These are phyloP conservation scores for Silurus meridionalis DNA, from an alignment of 2,113 vertebrate species.

Conservation along the genomic window DNA sequence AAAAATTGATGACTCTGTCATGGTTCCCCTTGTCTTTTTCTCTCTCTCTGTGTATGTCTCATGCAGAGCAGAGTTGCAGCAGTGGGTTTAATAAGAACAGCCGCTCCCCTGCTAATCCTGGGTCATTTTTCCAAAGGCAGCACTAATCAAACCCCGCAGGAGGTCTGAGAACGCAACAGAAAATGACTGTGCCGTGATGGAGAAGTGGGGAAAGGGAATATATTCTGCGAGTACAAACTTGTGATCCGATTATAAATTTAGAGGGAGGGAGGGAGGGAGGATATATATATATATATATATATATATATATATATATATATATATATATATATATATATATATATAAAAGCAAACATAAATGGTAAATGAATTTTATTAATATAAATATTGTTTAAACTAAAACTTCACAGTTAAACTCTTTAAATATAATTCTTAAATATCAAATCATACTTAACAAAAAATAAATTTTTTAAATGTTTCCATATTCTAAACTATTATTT, in stretches of 20 bases:
- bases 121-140: slow-evolving; percentile 24
- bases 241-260: slow-evolving; percentile 27
- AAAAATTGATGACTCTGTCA: slow-evolving; percentile 43
- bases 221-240: slow-evolving; percentile 27
- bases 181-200: background rate
- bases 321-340: too few species aligned
- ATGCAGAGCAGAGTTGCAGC: background rate
- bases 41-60: background rate
- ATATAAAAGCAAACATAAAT: too few species aligned
- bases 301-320: too few species aligned
- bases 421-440: too few species aligned
- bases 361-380: too few species aligned
- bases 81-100: slow-evolving; percentile 15
- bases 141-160: slow-evolving; percentile 30
- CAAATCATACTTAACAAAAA: too few species aligned
- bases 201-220: background rate
- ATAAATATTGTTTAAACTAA: too few species aligned
- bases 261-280: background rate
- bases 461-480: too few species aligned
- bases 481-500: background rate
- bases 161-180: background rate
- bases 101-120: background rate
- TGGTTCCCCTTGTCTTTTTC: background rate
- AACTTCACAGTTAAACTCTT: too few species aligned
- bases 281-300: too few species aligned